These are phyloP conservation scores for Mnemiopsis leidyi DNA, from an alignment of 37 sponge, comb jelly and placozoan species.

Conservation along the genomic window DNA sequence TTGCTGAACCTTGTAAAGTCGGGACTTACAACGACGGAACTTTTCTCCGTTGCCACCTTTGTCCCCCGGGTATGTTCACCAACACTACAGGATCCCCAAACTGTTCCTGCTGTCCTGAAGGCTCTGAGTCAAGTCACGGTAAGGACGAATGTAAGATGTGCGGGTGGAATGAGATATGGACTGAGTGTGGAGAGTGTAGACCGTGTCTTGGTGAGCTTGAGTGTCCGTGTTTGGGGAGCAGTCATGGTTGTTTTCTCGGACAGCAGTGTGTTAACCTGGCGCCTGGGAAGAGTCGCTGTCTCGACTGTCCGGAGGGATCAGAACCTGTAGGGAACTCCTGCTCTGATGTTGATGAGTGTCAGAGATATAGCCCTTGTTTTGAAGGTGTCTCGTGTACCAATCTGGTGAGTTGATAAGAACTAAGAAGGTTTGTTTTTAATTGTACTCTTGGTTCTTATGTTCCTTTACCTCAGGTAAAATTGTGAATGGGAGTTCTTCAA, in stretches of 20 bases:
- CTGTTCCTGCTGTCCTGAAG: constrained; percentile 51
- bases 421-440: no score
- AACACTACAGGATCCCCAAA: background rate
- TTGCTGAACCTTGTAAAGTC: background rate
- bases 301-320: constrained; percentile 67
- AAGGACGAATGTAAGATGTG: constrained; percentile 42
- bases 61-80: constrained; percentile 4
- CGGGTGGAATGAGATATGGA: background rate
- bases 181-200: constrained; percentile 27
- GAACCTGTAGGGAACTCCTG: constrained; percentile 35
- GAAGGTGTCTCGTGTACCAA: constrained; percentile 67
- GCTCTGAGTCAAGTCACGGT: constrained; percentile 28
- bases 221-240: background rate
- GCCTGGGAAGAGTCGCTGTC: background rate
- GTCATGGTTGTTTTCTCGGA: background rate
- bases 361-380: constrained; percentile 67
- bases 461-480: no score
- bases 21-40: constrained; percentile 29
- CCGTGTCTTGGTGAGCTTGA: background rate
- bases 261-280: constrained; percentile 46
- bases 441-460: no score
- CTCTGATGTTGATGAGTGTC: constrained; percentile 72
- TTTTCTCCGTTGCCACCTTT: background rate
- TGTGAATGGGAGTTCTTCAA: no score
- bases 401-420: background rate